Conservation (phyloP, 2,888 invertebrate genomes). For the Polietes domitor region DNA sequence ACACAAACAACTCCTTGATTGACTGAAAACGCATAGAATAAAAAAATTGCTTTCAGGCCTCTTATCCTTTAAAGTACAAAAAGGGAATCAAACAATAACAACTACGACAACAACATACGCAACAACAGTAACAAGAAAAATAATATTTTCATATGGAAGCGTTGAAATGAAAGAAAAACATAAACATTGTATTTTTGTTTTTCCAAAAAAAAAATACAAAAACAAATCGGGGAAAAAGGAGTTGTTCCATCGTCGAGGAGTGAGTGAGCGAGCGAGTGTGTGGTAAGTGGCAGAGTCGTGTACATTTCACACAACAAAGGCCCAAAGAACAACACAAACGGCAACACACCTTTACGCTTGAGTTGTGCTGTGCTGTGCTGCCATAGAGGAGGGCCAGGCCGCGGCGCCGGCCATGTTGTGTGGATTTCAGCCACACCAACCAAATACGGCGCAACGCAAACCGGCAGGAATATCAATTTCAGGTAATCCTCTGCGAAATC, state of each 20-base stretch:
- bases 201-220: slow-evolving; percentile 31
- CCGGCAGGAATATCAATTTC: slow-evolving; percentile 65
- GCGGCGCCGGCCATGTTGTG: background rate
- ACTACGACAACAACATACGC: slow-evolving; percentile 3
- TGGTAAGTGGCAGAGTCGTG: slow-evolving; percentile 24
- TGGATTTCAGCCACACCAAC: slow-evolving; percentile 11
- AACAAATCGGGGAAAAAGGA: slow-evolving; percentile 45
- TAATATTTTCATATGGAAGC: slow-evolving; percentile 66
- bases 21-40: background rate
- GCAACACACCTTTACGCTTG: slow-evolving; percentile 24
- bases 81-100: slow-evolving; percentile 26
- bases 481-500: slow-evolving; percentile 66
- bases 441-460: background rate
- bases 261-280: slow-evolving; percentile 30
- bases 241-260: slow-evolving; percentile 1
- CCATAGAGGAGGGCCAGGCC: background rate
- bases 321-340: slow-evolving; percentile 38
- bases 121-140: slow-evolving; percentile 40
- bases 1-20: too few species aligned
- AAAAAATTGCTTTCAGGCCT: background rate
- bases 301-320: slow-evolving; percentile 57
- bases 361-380: background rate
- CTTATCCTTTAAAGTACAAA: background rate
- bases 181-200: slow-evolving; percentile 51
- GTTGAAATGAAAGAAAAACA: slow-evolving; percentile 69